Evolutionary conservation across 2,888 invertebrate species (phyloP), one percentile per base, ranked within the genome.

Genomic region (Limnephilus rhombicus): DNA sequence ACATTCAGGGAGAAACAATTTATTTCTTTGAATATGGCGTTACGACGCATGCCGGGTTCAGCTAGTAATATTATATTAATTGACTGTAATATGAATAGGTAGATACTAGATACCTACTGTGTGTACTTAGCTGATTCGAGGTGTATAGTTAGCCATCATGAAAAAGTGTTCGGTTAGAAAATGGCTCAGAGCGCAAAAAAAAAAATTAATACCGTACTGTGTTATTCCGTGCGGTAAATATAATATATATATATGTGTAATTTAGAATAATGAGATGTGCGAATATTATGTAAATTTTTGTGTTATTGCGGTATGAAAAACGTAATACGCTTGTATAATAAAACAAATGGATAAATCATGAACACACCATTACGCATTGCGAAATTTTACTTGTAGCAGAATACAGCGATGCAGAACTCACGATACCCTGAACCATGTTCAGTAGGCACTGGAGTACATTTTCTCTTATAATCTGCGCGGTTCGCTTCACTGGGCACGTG

Each of bases 201-300:
- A 68, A 9, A 24, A 9, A 37, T 37, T 68, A 4, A 24, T 68
- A 24, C 53, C 7, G 9, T n/a, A 9, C 68, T 24, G n/a, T 68
- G 68, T 68, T 68, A 68, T 68, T 68, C 31, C 18, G 82, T 82
- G 82, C 34, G 82, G 82, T 82, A 34, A 82, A 15, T 34, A 31
- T 82, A 82, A 82, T 82, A 82, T 34, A 82, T 82, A 82, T 34
- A 82, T 34, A 31, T 34, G 82, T 82, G 82, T 82, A 68, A 68
- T 68, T 68, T 68, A 68, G 24, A 68, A 68, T 68, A 86, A 45
- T n/a, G 49, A 41, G 45, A 86, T 37, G 45, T 86, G 86, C 45
- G 86, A n/a, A 85, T 85, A 85, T 86, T 86, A 86, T n/a, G 45
- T 86, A 86, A 86, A 41, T 41, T 86, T 86, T 49, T 68, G n/a